Conservation (phyloP, 2,797 vertebrate species). For the Eremophila alpestris region DNA sequence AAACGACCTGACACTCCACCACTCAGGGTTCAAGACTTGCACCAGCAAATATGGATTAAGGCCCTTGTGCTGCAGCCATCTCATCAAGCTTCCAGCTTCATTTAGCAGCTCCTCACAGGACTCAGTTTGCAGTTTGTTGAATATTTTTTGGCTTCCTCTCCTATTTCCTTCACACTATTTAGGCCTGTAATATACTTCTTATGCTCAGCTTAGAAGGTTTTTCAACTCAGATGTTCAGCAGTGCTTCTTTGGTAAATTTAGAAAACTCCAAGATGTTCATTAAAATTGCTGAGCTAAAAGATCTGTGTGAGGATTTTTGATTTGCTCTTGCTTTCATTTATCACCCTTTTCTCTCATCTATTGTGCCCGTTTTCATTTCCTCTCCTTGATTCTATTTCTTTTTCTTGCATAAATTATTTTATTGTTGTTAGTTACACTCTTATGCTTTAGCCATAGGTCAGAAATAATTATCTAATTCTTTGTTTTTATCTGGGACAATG, state of each 20-base stretch:
- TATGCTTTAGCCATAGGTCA: not conserved
- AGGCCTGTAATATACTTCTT: not conserved
- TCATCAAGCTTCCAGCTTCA: not conserved
- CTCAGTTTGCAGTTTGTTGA: not conserved
- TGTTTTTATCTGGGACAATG: not conserved
- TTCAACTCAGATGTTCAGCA: not conserved
- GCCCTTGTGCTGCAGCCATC: not conserved
- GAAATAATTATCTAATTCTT: not conserved
- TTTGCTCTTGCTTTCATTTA: slow-evolving; percentile 15
- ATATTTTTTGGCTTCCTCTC: not conserved
- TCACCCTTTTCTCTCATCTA: not conserved
- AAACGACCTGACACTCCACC: not conserved
- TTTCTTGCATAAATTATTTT: not conserved
- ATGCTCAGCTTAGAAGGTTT: not conserved
- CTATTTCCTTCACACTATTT: not conserved
- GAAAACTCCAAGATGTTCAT: not conserved
- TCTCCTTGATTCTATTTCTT: slow-evolving; percentile 16
- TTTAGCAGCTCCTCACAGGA: not conserved
- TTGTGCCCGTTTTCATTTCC: not conserved
- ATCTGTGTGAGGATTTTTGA: not conserved
- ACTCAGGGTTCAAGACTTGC: not conserved
- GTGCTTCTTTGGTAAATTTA: not conserved
- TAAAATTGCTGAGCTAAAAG: not conserved
- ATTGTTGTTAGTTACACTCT: not conserved
- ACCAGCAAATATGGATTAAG: not conserved